Conservation (phyloP, 1,140 invertebrate genomes). For the Lepeophtheirus salmonis region DNA sequence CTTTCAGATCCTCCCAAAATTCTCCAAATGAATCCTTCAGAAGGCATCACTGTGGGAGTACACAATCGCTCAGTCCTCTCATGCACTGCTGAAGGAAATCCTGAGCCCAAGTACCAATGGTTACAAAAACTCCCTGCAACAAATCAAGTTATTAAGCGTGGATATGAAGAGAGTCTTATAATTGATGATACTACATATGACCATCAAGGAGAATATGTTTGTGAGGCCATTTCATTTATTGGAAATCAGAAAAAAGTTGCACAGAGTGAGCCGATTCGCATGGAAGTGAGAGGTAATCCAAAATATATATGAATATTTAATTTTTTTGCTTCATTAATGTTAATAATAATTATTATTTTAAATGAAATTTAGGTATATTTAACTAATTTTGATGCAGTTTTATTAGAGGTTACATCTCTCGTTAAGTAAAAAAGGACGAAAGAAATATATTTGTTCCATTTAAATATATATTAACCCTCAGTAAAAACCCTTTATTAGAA, state of each 20-base stretch:
- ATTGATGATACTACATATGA: conserved; percentile 62
- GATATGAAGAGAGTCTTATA: conserved; percentile 37
- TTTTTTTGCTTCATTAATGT: too few species aligned
- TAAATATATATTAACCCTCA: too few species aligned
- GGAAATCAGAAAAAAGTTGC: conserved; percentile 41
- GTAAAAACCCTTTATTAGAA: too few species aligned
- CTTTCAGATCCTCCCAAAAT: conserved; percentile 56
- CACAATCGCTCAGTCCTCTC: conserved; percentile 54
- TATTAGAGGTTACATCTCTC: too few species aligned
- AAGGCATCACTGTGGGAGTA: conserved; percentile 48
- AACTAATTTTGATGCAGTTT: too few species aligned
- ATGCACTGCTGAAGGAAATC: conserved; percentile 64
- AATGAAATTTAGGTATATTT: too few species aligned
- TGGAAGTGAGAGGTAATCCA: conserved; percentile 46
- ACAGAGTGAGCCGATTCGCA: conserved; percentile 44
- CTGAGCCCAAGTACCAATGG: conserved; percentile 57
- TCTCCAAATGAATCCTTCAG: conserved; percentile 53
- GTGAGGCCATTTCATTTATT: conserved; percentile 58
- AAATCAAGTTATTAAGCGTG: conserved; percentile 22
- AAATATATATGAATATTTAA: too few species aligned
- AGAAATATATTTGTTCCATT: too few species aligned
- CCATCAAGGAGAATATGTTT: conserved; percentile 64
- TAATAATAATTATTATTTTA: too few species aligned
- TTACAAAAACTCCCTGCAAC: conserved; percentile 34
- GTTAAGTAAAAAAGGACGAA: too few species aligned